Conservation (phyloP, 2,888 invertebrate species). For the Synergus laeviventris region DNA sequence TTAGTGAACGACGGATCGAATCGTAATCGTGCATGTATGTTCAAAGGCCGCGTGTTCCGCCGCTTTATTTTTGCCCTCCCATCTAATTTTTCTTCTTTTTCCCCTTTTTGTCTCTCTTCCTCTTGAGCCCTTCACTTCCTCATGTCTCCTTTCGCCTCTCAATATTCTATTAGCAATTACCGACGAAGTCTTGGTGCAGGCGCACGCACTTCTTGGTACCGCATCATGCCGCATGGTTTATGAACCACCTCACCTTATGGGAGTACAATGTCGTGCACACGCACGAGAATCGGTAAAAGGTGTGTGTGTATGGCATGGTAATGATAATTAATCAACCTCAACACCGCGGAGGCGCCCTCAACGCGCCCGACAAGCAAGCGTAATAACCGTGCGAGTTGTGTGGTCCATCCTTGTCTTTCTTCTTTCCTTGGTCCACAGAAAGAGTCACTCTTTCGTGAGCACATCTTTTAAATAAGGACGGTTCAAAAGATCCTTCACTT, state of each 20-base stretch:
- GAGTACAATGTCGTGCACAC: slow-evolving; percentile 58
- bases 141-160: slow-evolving; percentile 41
- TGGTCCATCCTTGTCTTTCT: slow-evolving; percentile 61
- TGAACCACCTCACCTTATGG: slow-evolving; percentile 57
- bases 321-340: slow-evolving; percentile 69
- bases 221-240: slow-evolving; percentile 49
- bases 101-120: slow-evolving; percentile 8
- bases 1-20: slow-evolving; percentile 30
- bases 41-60: slow-evolving; percentile 19
- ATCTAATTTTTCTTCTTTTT: slow-evolving; percentile 9
- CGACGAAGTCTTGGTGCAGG: slow-evolving; percentile 41
- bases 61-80: slow-evolving; percentile 28
- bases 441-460: slow-evolving; percentile 27
- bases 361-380: slow-evolving; percentile 53
- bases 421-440: slow-evolving; percentile 42
- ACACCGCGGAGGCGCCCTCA: slow-evolving; percentile 61
- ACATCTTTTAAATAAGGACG: not conserved
- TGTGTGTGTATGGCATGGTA: slow-evolving; percentile 58
- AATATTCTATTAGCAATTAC: slow-evolving; percentile 47
- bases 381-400: slow-evolving; percentile 65
- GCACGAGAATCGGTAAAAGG: slow-evolving; percentile 43
- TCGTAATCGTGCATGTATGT: slow-evolving; percentile 17
- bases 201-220: slow-evolving; percentile 56
- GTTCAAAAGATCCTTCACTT: not conserved
- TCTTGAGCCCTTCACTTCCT: slow-evolving; percentile 39